Base-by-base conservation (phyloP, 2,113 vertebrate genomes). In the Thunnus thynnus region DNA sequence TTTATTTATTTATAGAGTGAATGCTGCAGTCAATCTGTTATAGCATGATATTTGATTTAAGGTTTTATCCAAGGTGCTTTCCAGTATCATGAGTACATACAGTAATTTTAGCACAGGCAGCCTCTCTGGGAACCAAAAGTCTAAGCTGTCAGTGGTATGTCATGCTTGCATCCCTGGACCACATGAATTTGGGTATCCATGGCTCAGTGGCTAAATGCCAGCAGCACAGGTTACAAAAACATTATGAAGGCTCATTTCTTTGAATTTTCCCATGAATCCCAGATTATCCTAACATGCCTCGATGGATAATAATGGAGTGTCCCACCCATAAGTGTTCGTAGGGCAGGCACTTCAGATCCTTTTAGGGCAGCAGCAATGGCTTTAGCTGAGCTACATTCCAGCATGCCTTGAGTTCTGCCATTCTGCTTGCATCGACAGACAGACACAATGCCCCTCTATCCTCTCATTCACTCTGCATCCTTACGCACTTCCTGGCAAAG, bases 401-500 rank as follows among this genome's bases (percentile, higher is more conserved):
- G 48, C 25, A 69, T 80, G 63, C 75, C 73, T 79, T 30, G 47
- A 87, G 56, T 72, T 47, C 73, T 81, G 72, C 87, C 64, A 30
- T 66, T 86, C 65, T 86, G 82, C 77, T 70, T 74, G 70, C 76
- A 82, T 70, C 85, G 61, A 71, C 82, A 72, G 65, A 76, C 72
- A 78, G 63, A 82, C 52, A 91, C 86, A 93, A 89, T 87, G 70
- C 46, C 75, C 60, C 67, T 78, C 76, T 89, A 57, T 88, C 66
- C 89, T 86, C 85, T 85, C 48, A 76, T 86, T 86, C 78, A 85
- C 75, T 72, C 70, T 75, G 16, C 84, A 82, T 91, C 79, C 84
- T 83, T 83, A 68, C 11, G 1, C 8, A 70, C 67, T 80, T 85
- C 81, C 86, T 86, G 84, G 62, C 62, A 83, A 58, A 83, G 72